Percentiles rank a stretch among this genome's conserved stretches.
Evolutionary conservation across 2,888 invertebrate species (phyloP).

Genomic region (Zhuqinia jingwanae): DNA sequence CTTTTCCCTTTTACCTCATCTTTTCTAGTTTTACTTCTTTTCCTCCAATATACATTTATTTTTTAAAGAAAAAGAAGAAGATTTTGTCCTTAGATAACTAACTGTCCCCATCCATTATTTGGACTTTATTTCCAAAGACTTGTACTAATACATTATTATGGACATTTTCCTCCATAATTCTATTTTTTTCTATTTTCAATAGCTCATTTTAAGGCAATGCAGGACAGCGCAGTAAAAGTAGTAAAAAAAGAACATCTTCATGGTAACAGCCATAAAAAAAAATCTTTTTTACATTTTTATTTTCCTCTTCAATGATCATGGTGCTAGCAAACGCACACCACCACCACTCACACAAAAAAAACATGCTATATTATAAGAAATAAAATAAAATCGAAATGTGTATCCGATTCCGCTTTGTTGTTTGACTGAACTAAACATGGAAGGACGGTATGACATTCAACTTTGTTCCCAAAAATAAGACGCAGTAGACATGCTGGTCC

Average conservation of each 20-base stretch:
- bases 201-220: not conserved
- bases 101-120: too few relatives aligned
- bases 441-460: not conserved
- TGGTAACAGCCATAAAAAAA: slow-evolving; percentile 9
- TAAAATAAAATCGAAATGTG: slow-evolving; percentile 15
- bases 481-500: not conserved
- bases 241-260: not conserved
- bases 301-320: not conserved
- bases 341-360: not conserved
- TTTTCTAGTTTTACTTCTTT: too few relatives aligned
- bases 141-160: not conserved
- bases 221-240: not conserved
- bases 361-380: not conserved
- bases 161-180: not conserved
- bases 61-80: too few relatives aligned
- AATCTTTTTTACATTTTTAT: slow-evolving; percentile 33
- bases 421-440: not conserved
- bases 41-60: too few relatives aligned
- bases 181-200: not conserved
- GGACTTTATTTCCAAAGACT: not conserved
- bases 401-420: not conserved
- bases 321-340: not conserved
- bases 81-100: too few relatives aligned
- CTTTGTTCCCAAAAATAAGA: not conserved
- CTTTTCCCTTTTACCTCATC: too few relatives aligned